Conservation (phyloP, 2,888 invertebrate species). For the Plebejus melissa region DNA sequence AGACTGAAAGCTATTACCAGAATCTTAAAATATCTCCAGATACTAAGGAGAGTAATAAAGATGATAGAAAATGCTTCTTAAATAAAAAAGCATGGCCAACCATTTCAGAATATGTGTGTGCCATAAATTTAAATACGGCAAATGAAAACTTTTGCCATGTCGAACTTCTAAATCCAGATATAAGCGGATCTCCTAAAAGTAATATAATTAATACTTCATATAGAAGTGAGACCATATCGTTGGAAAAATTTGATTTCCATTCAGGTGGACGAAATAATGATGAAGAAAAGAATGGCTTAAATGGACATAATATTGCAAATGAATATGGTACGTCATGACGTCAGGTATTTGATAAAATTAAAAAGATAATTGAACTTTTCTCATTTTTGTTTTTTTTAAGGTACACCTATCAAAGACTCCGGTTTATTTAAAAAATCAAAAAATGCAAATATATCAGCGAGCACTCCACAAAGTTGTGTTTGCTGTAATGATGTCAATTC, state of each 20-base stretch:
- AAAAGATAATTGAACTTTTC: background rate
- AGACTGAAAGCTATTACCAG: slow-evolving; percentile 1
- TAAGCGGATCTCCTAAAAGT: background rate
- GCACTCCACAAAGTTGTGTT: slow-evolving; percentile 43
- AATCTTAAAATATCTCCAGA: background rate
- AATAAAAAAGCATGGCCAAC: slow-evolving; percentile 33
- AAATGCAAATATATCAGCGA: slow-evolving; percentile 9
- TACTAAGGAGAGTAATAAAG: slow-evolving; percentile 23
- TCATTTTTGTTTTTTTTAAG: background rate
- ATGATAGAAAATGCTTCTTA: slow-evolving; percentile 26
- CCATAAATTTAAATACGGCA: slow-evolving; percentile 59
- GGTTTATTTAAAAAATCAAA: background rate
- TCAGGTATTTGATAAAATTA: background rate
- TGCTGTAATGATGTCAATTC: slow-evolving; percentile 50
- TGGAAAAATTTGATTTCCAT: background rate
- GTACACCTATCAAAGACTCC: background rate
- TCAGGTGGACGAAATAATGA: background rate
- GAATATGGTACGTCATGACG: background rate
- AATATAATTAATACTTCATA: background rate
- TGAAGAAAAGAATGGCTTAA: background rate
- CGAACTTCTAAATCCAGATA: background rate
- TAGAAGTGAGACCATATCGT: background rate
- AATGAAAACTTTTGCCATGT: slow-evolving; percentile 47
- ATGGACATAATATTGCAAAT: background rate
- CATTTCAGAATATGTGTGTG: slow-evolving; percentile 58